A percentile compares a stretch with the other conserved stretches of the same genome.
Conservation (phyloP, 2,797 vertebrate species). For the Gymnodraco acuticeps region DNA sequence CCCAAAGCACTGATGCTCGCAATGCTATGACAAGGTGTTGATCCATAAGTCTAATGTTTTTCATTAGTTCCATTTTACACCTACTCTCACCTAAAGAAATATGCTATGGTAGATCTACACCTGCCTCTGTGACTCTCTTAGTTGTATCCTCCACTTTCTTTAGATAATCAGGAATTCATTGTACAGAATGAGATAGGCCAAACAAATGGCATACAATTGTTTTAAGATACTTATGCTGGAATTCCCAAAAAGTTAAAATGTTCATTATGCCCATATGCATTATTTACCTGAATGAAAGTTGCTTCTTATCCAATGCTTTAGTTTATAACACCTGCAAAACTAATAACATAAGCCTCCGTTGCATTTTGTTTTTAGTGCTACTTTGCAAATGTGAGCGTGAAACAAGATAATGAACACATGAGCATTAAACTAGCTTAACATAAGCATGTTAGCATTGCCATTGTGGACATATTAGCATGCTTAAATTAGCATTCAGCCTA, state of each 20-base stretch:
- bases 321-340: neutral
- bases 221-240: too few species aligned
- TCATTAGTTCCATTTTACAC: neutral
- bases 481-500: neutral
- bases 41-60: conserved; percentile 8
- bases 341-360: neutral
- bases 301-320: too few species aligned
- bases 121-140: neutral
- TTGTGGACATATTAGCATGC: too few species aligned
- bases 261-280: too few species aligned
- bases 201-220: too few species aligned
- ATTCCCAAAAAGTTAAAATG: too few species aligned
- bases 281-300: too few species aligned
- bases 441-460: neutral
- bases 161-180: neutral
- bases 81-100: neutral
- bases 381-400: too few species aligned
- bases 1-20: conserved; percentile 1
- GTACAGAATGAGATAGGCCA: too few species aligned
- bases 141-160: neutral
- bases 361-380: neutral
- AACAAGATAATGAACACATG: too few species aligned
- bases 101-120: neutral
- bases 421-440: neutral
- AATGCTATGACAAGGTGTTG: neutral